These are phyloP conservation scores for Physella acuta DNA, from an alignment of 1,140 invertebrate species.

Conservation along the genomic window DNA sequence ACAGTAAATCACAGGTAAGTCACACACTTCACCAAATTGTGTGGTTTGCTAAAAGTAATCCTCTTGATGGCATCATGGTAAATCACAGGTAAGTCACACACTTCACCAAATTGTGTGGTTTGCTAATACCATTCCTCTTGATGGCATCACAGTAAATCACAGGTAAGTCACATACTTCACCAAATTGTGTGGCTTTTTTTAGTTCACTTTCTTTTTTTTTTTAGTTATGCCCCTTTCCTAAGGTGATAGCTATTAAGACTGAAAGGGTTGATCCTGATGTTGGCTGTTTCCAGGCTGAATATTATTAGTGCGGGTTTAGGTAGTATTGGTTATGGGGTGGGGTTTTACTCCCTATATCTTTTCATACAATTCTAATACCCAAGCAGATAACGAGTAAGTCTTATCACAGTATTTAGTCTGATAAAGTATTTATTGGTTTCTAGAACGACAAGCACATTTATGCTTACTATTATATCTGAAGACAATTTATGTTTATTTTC, in stretches of 20 bases:
- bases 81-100: constrained; percentile 69
- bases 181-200: constrained; percentile 63
- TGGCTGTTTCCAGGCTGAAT: background rate
- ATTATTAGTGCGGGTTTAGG: too few relatives aligned
- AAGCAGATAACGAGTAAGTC: too few relatives aligned
- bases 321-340: too few relatives aligned
- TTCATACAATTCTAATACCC: too few relatives aligned
- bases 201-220: background rate
- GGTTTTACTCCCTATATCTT: too few relatives aligned
- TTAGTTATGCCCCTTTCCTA: background rate
- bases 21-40: background rate
- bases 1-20: constrained; percentile 72
- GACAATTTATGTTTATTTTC: too few relatives aligned
- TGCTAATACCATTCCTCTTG: constrained; percentile 81
- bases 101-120: constrained; percentile 64
- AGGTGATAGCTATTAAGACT: background rate
- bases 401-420: too few relatives aligned
- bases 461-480: too few relatives aligned
- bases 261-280: background rate
- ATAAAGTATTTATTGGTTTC: too few relatives aligned
- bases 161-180: constrained; percentile 41
- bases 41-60: constrained; percentile 87
- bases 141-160: constrained; percentile 73
- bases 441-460: too few relatives aligned
- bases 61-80: constrained; percentile 66